Percentiles rank a stretch among this genome's conserved stretches.
phyloP scores from a whole-genome alignment of 1,140 invertebrate species.

The Aphelenchoides avenae region DNA sequence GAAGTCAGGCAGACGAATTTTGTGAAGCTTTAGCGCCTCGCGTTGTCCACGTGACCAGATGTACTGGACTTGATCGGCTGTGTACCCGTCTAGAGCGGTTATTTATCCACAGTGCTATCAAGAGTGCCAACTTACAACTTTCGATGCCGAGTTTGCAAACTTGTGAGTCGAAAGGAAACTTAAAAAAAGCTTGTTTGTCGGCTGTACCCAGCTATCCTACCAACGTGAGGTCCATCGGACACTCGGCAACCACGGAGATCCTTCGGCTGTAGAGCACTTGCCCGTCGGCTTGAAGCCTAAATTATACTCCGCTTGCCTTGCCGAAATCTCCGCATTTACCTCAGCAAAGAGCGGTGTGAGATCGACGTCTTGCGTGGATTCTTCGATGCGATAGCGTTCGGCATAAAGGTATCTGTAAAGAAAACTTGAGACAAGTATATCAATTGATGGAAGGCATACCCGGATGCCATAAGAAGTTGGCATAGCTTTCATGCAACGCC shows the following conservation, averaged over 20 bases:
- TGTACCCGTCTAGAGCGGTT: conserved; percentile 52
- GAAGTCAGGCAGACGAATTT: conserved; percentile 57
- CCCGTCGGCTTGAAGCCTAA: conserved; percentile 29
- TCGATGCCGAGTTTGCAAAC: conserved; percentile 93
- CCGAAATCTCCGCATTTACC: conserved; percentile 11
- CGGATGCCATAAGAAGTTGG: conserved; percentile 58
- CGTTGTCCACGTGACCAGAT: conserved; percentile 49
- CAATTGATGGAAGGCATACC: no score
- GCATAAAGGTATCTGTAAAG: conserved; percentile 51
- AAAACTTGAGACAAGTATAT: conserved; percentile 51
- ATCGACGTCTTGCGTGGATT: conserved; percentile 57
- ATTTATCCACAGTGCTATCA: conserved; percentile 3
- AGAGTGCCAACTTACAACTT: conserved; percentile 79
- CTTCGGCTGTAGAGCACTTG: conserved; percentile 60
- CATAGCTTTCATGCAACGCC: conserved; percentile 52
- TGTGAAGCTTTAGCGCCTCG: conserved; percentile 46
- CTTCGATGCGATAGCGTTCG: conserved; percentile 58
- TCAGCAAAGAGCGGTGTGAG: conserved; percentile 53
- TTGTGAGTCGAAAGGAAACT: conserved; percentile 82
- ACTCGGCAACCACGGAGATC: conserved; percentile 91
- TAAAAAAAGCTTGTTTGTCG: no score
- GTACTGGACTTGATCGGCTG: conserved; percentile 67
- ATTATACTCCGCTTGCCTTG: no score
- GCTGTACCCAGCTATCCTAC: no score
- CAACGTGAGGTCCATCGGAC: conserved; percentile 88